Percentiles rank a stretch among this genome's conserved stretches.
Evolutionary conservation across 2,113 vertebrate genomes (phyloP).

Genomic region (Odontophorus gujanensis): DNA sequence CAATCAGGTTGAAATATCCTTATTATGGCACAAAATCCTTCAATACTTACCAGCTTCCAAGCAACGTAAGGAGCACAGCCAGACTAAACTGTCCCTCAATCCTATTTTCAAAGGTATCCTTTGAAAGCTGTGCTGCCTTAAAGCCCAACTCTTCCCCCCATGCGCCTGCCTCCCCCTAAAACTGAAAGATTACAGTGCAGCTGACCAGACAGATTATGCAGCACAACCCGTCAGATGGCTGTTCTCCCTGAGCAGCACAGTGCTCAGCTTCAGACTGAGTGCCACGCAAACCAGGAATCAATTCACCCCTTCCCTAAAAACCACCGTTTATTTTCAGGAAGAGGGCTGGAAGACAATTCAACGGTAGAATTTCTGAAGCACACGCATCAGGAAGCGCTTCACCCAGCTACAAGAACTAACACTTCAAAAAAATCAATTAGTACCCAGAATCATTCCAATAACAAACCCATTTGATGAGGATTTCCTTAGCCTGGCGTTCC

Average conservation of each 20-base stretch:
- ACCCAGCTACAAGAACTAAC: background rate
- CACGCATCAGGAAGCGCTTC: background rate
- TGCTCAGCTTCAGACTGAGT: background rate
- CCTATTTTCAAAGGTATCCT: background rate
- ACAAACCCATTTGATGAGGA: no score
- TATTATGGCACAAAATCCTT: background rate
- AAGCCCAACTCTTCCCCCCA: background rate
- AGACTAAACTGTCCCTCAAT: background rate
- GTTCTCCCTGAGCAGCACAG: background rate
- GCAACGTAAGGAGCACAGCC: background rate
- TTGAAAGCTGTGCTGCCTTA: background rate
- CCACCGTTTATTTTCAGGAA: background rate
- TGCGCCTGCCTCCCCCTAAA: background rate
- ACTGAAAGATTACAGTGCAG: conserved; percentile 9
- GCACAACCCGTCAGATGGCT: background rate
- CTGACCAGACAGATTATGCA: conserved; percentile 50
- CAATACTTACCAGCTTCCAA: background rate
- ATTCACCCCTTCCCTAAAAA: background rate
- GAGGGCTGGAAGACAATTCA: background rate
- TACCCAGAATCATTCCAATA: background rate
- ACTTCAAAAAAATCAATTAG: accelerated
- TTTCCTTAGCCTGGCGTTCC: background rate
- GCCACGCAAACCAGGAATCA: background rate
- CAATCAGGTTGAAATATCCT: background rate
- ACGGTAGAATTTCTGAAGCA: background rate